These are phyloP conservation scores for Lepilemur septentrionalis DNA, from an alignment of 2,797 vertebrate genomes.

Conservation along the genomic window DNA sequence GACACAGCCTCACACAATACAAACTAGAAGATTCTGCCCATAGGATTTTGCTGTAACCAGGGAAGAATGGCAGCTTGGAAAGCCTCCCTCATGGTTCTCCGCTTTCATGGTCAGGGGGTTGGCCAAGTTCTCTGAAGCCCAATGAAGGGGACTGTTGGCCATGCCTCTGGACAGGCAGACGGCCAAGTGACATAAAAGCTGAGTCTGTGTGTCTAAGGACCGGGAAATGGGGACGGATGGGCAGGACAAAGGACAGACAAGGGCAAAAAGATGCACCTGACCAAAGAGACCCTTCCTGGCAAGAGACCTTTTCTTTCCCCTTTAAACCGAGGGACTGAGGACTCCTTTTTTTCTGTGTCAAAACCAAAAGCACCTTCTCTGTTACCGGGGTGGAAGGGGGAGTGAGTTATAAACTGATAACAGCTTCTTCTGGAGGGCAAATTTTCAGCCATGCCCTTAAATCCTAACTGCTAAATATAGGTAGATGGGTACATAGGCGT, in stretches of 20 bases:
- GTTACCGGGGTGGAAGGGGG: background rate
- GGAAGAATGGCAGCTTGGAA: background rate
- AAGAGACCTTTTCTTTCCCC: background rate
- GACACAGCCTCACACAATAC: background rate
- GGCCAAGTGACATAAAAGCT: background rate
- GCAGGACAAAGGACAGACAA: background rate
- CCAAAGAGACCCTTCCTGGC: background rate
- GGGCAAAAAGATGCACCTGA: background rate
- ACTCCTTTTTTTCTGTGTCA: background rate
- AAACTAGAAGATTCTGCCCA: conserved; percentile 4
- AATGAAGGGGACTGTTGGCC: background rate
- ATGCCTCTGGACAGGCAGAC: background rate
- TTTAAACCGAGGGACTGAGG: background rate
- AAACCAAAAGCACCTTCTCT: background rate
- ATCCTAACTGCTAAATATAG: background rate
- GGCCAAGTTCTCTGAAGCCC: background rate
- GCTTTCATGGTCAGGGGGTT: background rate
- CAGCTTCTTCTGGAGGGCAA: background rate
- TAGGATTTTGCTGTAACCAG: background rate
- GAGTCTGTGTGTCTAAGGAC: background rate
- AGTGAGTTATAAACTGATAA: background rate
- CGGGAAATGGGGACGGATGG: background rate
- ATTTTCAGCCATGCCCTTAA: background rate
- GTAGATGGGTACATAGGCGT: background rate
- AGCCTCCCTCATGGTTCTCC: background rate